phyloP scores from a whole-genome alignment of 2,888 invertebrate genomes.

The Sphaerophoria rueppellii region DNA sequence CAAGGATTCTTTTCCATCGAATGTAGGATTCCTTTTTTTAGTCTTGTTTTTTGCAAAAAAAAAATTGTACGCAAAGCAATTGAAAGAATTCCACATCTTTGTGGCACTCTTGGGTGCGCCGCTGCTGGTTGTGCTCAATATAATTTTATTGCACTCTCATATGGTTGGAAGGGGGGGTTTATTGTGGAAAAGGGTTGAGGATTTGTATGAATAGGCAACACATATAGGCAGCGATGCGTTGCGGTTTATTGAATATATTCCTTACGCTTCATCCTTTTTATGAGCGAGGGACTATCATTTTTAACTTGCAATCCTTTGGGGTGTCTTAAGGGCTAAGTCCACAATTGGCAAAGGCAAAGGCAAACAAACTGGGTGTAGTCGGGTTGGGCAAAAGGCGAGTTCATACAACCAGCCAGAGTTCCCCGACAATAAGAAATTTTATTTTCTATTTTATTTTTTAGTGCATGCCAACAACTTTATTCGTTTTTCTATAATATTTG shows the following conservation, averaged over 20 bases:
- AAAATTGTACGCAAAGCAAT: slow-evolving; percentile 62
- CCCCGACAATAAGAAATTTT: neutral
- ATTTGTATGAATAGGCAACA: slow-evolving; percentile 46
- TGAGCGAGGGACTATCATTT: slow-evolving; percentile 55
- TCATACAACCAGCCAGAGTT: neutral
- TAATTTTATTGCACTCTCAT: slow-evolving; percentile 66
- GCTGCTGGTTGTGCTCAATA: slow-evolving; percentile 64
- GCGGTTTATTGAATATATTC: slow-evolving; percentile 72
- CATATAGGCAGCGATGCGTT: slow-evolving; percentile 62
- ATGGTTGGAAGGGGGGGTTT: neutral
- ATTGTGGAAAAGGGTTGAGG: neutral
- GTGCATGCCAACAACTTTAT: slow-evolving; percentile 49
- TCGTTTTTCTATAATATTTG: slow-evolving; percentile 50
- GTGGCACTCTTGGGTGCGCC: slow-evolving; percentile 44
- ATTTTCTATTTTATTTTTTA: slow-evolving; percentile 39
- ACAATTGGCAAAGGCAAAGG: neutral
- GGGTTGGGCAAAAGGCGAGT: neutral
- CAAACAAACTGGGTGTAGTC: neutral
- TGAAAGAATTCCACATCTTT: slow-evolving; percentile 56
- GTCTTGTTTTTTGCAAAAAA: neutral
- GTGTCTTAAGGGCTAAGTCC: neutral
- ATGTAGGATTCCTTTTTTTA: slow-evolving; percentile 45
- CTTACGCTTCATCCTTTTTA: slow-evolving; percentile 68
- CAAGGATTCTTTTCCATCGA: slow-evolving; percentile 57
- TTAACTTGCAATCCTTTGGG: slow-evolving; percentile 9